phyloP scores from a whole-genome alignment of 2,888 invertebrate genomes.

The Pyrrhia umbra region DNA sequence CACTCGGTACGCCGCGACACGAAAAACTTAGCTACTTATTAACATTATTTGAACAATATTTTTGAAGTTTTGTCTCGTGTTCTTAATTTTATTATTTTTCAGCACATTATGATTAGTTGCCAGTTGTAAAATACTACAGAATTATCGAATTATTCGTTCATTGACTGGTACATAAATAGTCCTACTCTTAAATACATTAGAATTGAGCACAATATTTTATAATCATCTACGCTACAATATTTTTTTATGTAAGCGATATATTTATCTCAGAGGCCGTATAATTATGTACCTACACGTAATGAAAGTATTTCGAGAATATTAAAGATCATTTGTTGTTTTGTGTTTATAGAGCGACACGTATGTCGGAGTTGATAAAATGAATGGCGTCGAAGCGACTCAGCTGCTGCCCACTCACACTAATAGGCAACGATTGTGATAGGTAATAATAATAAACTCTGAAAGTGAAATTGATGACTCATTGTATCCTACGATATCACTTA shows the following conservation, averaged over 20 bases:
- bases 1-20: conserved; percentile 28
- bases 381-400: conserved; percentile 63
- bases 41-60: conserved; percentile 5
- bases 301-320: conserved; percentile 54
- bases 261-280: conserved; percentile 10
- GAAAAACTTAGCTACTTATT: conserved; percentile 30
- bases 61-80: conserved; percentile 26
- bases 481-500: conserved; percentile 29
- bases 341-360: conserved; percentile 41
- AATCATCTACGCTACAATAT: conserved; percentile 2
- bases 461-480: conserved; percentile 56
- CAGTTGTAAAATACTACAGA: conserved; percentile 33
- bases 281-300: conserved; percentile 32
- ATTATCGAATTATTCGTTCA: conserved; percentile 17
- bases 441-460: conserved; percentile 51
- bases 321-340: conserved; percentile 52
- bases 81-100: conserved; percentile 30
- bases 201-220: conserved; percentile 13
- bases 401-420: conserved; percentile 53
- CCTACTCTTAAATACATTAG: conserved; percentile 1
- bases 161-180: conserved; percentile 28
- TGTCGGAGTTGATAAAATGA: conserved; percentile 57
- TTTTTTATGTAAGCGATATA: conserved; percentile 6
- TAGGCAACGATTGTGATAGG: conserved; percentile 47
- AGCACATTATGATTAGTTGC: conserved; percentile 22